Evolutionary conservation across 2,888 invertebrate genomes (phyloP), one percentile per base, ranked within the genome.

Genomic region (Brenthis hecate): DNA sequence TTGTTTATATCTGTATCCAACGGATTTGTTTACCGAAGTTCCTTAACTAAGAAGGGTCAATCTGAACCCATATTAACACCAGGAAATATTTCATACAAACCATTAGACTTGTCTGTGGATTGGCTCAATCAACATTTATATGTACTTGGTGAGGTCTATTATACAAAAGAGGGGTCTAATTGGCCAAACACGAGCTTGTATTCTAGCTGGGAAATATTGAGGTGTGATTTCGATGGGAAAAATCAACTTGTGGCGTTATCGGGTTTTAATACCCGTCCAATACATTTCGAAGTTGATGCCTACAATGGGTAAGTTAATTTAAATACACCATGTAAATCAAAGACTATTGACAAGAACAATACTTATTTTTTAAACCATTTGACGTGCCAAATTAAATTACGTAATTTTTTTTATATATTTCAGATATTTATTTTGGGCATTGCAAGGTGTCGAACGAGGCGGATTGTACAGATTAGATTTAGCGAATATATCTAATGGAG

Each of bases 81-180:
- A 0, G 88, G 93, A 56, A 93, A 93, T 61, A 92, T 94, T 13
- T 92, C 94, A 61, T 95, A 95, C 80, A 93, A 93, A 69, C 96
- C 97, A 0, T 83, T 95, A 61, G 95, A 95, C 74, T 81, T 97
- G 11, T 96, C 97, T 1, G 94, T 98, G 0, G 99, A 99, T 85
- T 99, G 98, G 98, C 89, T 99, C 50, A 97, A 97, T 80, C 94
- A 96, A 71, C 95, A 96, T 69, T 91, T 98, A 2, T 98, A 98
- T 79, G 94, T 98, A 66, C 93, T 98, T 47, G 97, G 96, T 0
- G 95, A 96, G 85, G 94, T 95, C 8, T 92, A 93, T 55, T 94
- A 95, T 75, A 82, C 82, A 2, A 85, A 83, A 72, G 85, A 85
- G 66, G 83, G 82, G 50, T 75, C 77, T 13, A 80, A 77, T 57